phyloP scores from a whole-genome alignment of 2,113 vertebrate species.

The Salvelinus fontinalis region DNA sequence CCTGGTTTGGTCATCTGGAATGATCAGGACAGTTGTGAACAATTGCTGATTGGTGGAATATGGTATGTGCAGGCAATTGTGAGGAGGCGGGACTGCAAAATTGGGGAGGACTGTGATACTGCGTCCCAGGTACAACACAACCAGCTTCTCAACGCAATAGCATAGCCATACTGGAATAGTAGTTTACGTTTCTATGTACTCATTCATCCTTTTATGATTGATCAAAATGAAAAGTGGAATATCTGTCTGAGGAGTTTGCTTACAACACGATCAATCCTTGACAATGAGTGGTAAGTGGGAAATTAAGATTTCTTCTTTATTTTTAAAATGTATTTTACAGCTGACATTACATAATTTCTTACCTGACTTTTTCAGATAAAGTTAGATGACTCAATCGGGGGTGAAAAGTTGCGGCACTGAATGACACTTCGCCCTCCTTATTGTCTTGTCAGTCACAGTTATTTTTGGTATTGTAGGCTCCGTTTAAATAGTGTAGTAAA shows the following conservation, averaged over 20 bases:
- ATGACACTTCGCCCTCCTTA: background rate
- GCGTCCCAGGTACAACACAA: background rate
- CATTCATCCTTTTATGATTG: no score
- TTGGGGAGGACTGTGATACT: background rate
- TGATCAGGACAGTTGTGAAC: background rate
- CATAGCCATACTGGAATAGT: constrained; percentile 9
- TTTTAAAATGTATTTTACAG: background rate
- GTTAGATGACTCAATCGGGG: background rate
- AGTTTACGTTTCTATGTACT: no score
- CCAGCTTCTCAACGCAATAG: background rate
- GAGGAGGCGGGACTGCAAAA: background rate
- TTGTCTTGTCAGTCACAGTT: no score
- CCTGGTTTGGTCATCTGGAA: background rate
- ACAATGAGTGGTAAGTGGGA: constrained; percentile 15
- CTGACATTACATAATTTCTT: background rate
- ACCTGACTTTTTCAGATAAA: background rate
- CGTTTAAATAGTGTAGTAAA: no score
- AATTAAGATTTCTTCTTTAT: background rate
- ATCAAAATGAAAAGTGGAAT: no score
- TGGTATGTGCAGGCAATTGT: background rate
- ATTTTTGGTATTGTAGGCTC: no score
- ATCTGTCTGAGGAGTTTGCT: constrained; percentile 25
- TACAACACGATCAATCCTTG: background rate
- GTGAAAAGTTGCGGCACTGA: background rate
- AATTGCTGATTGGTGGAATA: constrained; percentile 12